Percentiles rank a stretch among this genome's conserved stretches.
phyloP scores from a whole-genome alignment of 1,140 invertebrate genomes.

The Habropoda laboriosa region DNA sequence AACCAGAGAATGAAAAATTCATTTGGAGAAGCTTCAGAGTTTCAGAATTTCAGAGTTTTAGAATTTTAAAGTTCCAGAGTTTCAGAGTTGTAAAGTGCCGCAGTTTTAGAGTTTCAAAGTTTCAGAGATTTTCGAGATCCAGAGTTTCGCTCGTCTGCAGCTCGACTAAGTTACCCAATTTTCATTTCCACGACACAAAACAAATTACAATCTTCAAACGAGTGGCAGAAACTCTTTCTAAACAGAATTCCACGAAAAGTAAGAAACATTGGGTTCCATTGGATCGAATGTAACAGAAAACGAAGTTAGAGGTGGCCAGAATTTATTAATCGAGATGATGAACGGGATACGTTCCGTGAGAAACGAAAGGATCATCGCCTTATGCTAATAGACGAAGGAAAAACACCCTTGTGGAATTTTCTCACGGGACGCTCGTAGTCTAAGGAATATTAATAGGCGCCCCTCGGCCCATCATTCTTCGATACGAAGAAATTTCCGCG shows the following conservation, averaged over 20 bases:
- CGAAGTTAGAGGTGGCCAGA: background rate
- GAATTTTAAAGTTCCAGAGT: too few species aligned
- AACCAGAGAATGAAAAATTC: too few species aligned
- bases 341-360: slow-evolving; percentile 47
- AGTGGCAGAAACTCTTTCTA: background rate
- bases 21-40: too few species aligned
- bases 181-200: background rate
- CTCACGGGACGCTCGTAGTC: slow-evolving; percentile 55
- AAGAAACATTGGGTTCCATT: background rate
- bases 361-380: slow-evolving; percentile 56
- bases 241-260: background rate
- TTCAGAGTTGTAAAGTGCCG: too few species aligned
- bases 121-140: too few species aligned
- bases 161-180: too few species aligned
- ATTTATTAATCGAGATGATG: slow-evolving; percentile 38
- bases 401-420: slow-evolving; percentile 57
- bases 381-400: slow-evolving; percentile 64
- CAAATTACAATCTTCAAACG: background rate
- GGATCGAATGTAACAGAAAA: background rate
- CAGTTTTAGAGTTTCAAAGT: too few species aligned
- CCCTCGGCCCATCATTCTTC: slow-evolving; percentile 44
- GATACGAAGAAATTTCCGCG: slow-evolving; percentile 49
- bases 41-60: too few species aligned
- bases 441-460: slow-evolving; percentile 66
- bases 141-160: too few species aligned